Conservation (phyloP, 2,888 invertebrate species). For the Tipula vernalis region DNA sequence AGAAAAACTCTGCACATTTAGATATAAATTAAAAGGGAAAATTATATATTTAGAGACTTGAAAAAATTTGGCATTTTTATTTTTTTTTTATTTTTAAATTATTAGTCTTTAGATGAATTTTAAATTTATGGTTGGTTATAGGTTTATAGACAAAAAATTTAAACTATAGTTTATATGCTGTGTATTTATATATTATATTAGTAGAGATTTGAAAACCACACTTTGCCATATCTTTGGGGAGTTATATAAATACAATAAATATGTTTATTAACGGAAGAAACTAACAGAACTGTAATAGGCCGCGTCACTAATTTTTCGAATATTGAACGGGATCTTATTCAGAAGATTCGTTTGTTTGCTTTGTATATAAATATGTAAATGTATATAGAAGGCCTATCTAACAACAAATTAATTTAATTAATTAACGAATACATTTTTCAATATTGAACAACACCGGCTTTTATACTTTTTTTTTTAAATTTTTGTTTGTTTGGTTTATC, state of each 20-base stretch:
- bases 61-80: not conserved
- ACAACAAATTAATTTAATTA: not conserved
- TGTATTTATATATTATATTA: not conserved
- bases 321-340: not conserved
- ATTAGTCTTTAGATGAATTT: not conserved
- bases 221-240: not conserved
- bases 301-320: not conserved
- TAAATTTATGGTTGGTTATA: not conserved
- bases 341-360: not conserved
- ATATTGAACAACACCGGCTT: not conserved
- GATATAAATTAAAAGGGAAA: not conserved
- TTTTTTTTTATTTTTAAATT: no score
- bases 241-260: not conserved
- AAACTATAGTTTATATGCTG: not conserved
- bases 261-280: not conserved
- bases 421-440: not conserved
- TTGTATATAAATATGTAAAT: not conserved
- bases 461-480: not conserved
- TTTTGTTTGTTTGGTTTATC: not conserved
- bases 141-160: not conserved
- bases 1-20: not conserved
- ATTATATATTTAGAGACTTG: not conserved
- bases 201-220: not conserved
- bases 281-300: not conserved
- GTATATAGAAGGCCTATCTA: not conserved